Evolutionary conservation across 2,888 invertebrate genomes (phyloP).

Genomic region (Leptinotarsa rubiginosa): DNA sequence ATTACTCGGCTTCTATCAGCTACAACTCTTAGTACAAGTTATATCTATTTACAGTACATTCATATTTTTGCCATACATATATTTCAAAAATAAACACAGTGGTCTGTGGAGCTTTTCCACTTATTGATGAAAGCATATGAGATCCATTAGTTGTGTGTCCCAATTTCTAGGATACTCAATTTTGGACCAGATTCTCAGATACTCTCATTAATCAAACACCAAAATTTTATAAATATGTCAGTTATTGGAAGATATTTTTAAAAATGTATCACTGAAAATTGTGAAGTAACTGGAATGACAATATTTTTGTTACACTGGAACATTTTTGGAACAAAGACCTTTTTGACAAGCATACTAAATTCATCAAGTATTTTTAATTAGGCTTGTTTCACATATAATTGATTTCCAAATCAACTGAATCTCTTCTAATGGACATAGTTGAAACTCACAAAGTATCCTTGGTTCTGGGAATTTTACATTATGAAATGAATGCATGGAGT

Average conservation of each 20-base stretch:
- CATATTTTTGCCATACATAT: slow-evolving; percentile 12
- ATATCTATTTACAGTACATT: slow-evolving; percentile 38
- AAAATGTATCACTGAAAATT: background rate
- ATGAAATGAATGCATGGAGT: too few species aligned
- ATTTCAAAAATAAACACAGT: slow-evolving; percentile 4
- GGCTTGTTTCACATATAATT: background rate
- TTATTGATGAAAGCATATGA: background rate
- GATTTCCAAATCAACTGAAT: background rate
- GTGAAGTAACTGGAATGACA: background rate
- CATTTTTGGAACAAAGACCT: background rate
- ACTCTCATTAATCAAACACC: background rate
- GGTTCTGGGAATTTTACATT: too few species aligned
- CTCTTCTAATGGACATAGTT: background rate
- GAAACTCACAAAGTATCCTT: too few species aligned
- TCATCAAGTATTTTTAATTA: background rate
- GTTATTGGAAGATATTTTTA: background rate
- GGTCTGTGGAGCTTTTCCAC: slow-evolving; percentile 9
- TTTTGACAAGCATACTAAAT: background rate
- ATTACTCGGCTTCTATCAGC: slow-evolving; percentile 51
- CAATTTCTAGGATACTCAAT: background rate
- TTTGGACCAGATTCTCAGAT: background rate
- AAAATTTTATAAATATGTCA: background rate
- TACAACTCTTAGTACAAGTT: slow-evolving; percentile 52
- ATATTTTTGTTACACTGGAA: background rate
- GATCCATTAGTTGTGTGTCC: background rate